A percentile compares a stretch with the other conserved stretches of the same genome.
Conservation (phyloP, 1,140 invertebrate genomes). For the Mesaphorura yosii region DNA sequence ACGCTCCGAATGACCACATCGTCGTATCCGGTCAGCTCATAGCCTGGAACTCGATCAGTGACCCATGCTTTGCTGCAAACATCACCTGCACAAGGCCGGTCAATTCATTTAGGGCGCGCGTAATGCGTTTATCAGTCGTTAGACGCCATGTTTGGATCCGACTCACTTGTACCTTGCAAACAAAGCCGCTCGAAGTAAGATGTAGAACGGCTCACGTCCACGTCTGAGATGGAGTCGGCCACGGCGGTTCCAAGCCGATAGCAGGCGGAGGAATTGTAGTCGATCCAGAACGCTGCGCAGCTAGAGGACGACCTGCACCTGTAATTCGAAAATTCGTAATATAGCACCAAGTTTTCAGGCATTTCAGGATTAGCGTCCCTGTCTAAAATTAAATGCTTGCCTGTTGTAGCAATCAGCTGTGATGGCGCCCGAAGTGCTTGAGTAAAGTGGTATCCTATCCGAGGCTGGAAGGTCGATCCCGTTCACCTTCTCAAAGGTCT, state of each 20-base stretch:
- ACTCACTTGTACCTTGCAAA: conserved; percentile 22
- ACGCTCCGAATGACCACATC: conserved; percentile 36
- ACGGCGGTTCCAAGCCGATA: conserved; percentile 18
- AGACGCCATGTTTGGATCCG: not conserved
- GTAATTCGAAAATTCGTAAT: not conserved
- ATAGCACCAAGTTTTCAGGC: too few species aligned
- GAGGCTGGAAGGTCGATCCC: conserved; percentile 30
- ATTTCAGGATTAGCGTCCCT: not conserved
- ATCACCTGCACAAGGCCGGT: conserved; percentile 22
- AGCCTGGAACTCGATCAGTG: conserved; percentile 38
- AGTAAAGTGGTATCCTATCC: conserved; percentile 33
- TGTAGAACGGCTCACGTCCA: conserved; percentile 21
- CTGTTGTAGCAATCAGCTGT: conserved; percentile 37
- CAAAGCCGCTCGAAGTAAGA: conserved; percentile 29
- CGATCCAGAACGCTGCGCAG: conserved; percentile 30
- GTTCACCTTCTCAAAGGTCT: conserved; percentile 33
- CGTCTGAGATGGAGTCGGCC: conserved; percentile 2
- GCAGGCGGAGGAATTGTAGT: conserved; percentile 27
- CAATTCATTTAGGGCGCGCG: not conserved
- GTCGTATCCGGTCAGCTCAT: conserved; percentile 37
- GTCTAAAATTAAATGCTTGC: conserved; percentile 2
- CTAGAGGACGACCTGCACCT: conserved; percentile 27
- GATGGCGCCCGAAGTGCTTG: conserved; percentile 33
- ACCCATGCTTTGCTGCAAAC: conserved; percentile 32
- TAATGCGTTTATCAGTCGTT: not conserved